A percentile compares a stretch with the other conserved stretches of the same genome.
Evolutionary conservation across 2,888 invertebrate genomes (phyloP).

Genomic region (Drosophila algonquin): DNA sequence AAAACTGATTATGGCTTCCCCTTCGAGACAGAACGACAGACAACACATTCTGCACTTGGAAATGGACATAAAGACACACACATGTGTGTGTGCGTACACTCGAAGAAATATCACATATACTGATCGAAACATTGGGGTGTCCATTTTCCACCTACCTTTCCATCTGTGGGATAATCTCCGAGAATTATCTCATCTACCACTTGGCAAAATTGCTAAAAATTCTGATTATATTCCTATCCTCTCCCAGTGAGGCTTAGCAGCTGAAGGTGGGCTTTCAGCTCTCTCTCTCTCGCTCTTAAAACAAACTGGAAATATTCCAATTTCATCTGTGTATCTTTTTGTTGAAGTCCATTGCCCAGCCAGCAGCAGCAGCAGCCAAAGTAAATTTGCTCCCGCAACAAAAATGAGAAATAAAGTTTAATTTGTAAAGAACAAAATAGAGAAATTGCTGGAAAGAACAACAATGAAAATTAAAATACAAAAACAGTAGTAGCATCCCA

Average conservation of each 20-base stretch:
- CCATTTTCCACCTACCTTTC: too few relatives aligned
- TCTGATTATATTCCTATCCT: background rate
- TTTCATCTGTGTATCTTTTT: background rate
- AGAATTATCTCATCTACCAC: background rate
- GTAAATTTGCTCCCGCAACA: background rate
- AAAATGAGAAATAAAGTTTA: background rate
- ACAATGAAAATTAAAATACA: background rate
- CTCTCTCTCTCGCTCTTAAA: too few relatives aligned
- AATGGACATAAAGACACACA: slow-evolving; percentile 15
- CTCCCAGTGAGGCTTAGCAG: background rate
- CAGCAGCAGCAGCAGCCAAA: background rate
- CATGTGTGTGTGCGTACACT: background rate
- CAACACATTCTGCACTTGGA: slow-evolving; percentile 32
- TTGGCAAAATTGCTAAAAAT: too few relatives aligned
- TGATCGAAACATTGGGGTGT: too few relatives aligned
- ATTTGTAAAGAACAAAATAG: background rate
- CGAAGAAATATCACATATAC: background rate
- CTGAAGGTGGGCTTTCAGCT: background rate
- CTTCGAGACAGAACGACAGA: slow-evolving; percentile 49
- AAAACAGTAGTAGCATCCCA: background rate
- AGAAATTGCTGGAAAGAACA: background rate
- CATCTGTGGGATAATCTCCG: too few relatives aligned
- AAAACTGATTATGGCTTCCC: slow-evolving; percentile 74
- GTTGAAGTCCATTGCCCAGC: background rate
- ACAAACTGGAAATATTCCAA: too few relatives aligned